Percentiles rank a stretch among this genome's conserved stretches.
Evolutionary conservation across 1,140 invertebrate genomes (phyloP).

Genomic region (Macrobrachium nipponense): DNA sequence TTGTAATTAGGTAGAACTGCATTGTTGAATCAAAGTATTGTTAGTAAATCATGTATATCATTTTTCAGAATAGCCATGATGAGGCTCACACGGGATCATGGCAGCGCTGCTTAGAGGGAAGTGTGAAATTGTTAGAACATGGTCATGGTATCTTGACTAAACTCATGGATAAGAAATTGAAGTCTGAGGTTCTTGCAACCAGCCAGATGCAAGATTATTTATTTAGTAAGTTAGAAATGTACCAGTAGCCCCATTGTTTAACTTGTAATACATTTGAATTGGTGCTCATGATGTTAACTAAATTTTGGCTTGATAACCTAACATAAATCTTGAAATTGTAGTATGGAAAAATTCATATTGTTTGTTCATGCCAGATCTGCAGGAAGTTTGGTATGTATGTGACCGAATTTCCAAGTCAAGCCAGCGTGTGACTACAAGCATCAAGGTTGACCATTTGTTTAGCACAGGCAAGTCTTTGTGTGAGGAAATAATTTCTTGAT

Average conservation of each 20-base stretch:
- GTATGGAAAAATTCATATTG: too few relatives aligned
- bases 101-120: constrained; percentile 41
- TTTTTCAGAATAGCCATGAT: constrained; percentile 11
- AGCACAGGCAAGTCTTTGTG: constrained; percentile 22
- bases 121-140: constrained; percentile 15
- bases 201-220: constrained; percentile 51
- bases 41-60: too few relatives aligned
- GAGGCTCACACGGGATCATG: constrained; percentile 54
- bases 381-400: constrained; percentile 49
- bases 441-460: constrained; percentile 33
- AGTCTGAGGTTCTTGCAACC: constrained; percentile 39
- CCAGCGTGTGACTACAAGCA: constrained; percentile 43
- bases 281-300: neutral
- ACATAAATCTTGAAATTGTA: too few relatives aligned
- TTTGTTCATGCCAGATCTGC: constrained; percentile 20
- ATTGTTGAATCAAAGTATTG: neutral
- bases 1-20: neutral
- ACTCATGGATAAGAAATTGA: constrained; percentile 11
- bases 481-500: constrained; percentile 8
- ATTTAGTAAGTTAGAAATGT: constrained; percentile 25
- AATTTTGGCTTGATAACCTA: neutral
- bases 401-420: constrained; percentile 35
- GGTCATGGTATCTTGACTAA: constrained; percentile 14
- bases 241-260: too few relatives aligned
- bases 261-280: neutral